These are phyloP conservation scores for Lasioglossum lativentre DNA, from an alignment of 2,888 invertebrate genomes.

Conservation along the genomic window DNA sequence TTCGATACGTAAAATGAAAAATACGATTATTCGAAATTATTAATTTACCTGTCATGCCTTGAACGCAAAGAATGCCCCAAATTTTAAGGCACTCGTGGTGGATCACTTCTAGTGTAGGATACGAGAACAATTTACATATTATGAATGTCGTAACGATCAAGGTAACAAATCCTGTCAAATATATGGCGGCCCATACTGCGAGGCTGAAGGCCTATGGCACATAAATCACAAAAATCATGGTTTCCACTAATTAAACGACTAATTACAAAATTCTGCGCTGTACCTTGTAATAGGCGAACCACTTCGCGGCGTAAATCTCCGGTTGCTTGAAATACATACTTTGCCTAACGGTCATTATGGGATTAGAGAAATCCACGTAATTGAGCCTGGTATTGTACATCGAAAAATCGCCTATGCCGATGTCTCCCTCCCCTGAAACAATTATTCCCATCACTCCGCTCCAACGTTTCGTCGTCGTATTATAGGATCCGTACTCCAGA, in stretches of 20 bases:
- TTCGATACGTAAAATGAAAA: background rate
- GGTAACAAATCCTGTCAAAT: constrained; percentile 41
- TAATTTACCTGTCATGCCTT: constrained; percentile 72
- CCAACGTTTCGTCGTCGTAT: constrained; percentile 51
- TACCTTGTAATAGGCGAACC: constrained; percentile 71
- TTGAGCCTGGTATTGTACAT: constrained; percentile 63
- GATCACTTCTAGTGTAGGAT: constrained; percentile 18
- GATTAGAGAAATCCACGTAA: constrained; percentile 68
- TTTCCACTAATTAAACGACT: background rate
- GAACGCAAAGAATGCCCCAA: constrained; percentile 78
- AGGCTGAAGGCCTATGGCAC: constrained; percentile 44
- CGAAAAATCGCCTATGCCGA: constrained; percentile 69
- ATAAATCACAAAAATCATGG: background rate
- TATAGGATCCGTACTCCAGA: constrained; percentile 24
- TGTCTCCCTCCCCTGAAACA: constrained; percentile 48
- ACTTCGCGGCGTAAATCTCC: constrained; percentile 45
- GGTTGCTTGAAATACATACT: constrained; percentile 58
- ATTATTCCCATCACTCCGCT: constrained; percentile 65
- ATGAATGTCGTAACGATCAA: constrained; percentile 59
- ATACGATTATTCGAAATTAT: background rate
- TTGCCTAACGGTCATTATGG: constrained; percentile 53
- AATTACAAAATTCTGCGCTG: background rate
- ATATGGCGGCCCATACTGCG: constrained; percentile 61
- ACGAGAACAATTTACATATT: constrained; percentile 25
- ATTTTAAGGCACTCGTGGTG: constrained; percentile 64